phyloP scores from a whole-genome alignment of 2,888 invertebrate genomes.

The Bimastos eiseni region DNA sequence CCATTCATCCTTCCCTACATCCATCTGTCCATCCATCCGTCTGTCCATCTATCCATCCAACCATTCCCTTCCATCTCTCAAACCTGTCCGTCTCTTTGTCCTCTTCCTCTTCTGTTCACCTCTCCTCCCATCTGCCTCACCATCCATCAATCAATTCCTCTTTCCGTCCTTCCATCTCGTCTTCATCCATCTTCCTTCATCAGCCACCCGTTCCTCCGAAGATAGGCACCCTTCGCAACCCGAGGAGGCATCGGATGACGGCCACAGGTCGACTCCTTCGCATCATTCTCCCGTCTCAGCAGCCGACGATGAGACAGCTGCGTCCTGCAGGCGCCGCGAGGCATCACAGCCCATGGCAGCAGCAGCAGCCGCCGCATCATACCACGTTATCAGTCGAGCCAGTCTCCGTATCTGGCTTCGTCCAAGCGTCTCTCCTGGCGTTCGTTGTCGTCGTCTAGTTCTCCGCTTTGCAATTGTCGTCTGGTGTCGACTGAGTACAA shows the following conservation, averaged over 20 bases:
- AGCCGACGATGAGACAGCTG: background rate
- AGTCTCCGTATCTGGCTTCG: conserved; percentile 4
- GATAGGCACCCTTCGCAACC: background rate
- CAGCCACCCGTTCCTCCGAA: background rate
- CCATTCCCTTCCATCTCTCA: background rate
- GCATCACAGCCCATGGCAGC: background rate
- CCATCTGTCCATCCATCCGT: no score
- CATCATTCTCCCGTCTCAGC: background rate
- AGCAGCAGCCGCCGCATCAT: background rate
- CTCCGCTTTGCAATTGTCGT: background rate
- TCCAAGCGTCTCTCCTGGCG: background rate
- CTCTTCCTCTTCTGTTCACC: background rate
- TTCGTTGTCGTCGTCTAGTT: background rate
- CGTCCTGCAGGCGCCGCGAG: background rate
- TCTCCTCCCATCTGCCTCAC: no score
- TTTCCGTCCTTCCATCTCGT: background rate
- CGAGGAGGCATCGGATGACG: background rate
- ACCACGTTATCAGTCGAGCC: background rate
- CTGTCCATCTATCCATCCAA: background rate
- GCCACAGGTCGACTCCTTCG: background rate
- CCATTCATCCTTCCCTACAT: no score
- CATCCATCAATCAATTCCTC: background rate
- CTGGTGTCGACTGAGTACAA: background rate
- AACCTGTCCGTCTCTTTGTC: no score
- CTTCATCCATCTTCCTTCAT: background rate